Evolutionary conservation across 37 sponge, comb jelly and placozoan genomes (phyloP).

Genomic region (Mnemiopsis leidyi): DNA sequence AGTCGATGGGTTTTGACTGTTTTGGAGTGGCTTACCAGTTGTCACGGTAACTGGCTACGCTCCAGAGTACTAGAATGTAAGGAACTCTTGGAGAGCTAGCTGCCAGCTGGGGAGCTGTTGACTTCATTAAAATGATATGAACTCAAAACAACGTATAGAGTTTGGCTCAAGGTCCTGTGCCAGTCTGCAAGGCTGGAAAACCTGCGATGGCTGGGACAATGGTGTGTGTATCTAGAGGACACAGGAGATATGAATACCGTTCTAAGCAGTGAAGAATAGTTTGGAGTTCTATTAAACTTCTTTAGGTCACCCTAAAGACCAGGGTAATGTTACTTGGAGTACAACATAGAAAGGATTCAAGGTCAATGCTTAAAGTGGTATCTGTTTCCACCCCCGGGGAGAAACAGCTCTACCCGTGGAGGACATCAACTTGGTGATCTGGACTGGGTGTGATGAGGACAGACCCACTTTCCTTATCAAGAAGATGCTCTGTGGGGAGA

Average conservation of each 20-base stretch:
- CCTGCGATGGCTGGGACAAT: neutral
- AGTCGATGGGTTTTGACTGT: neutral
- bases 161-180: neutral
- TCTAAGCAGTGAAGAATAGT: neutral
- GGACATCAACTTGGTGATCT: neutral
- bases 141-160: slow-evolving; percentile 31
- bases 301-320: neutral
- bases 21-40: neutral
- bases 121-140: slow-evolving; percentile 16
- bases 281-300: neutral
- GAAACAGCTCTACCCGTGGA: neutral
- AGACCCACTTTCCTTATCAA: neutral
- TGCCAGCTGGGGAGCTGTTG: slow-evolving; percentile 1
- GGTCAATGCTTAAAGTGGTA: neutral
- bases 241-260: neutral
- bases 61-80: neutral
- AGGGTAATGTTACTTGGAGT: neutral
- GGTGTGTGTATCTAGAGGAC: slow-evolving; percentile 10
- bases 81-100: slow-evolving; percentile 1
- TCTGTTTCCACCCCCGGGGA: neutral
- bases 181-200: neutral
- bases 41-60: slow-evolving; percentile 22
- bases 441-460: neutral
- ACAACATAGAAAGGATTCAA: neutral
- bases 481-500: neutral